These are phyloP conservation scores for Melanotaenia pygmaea DNA, from an alignment of 2,797 vertebrate species.

Conservation along the genomic window DNA sequence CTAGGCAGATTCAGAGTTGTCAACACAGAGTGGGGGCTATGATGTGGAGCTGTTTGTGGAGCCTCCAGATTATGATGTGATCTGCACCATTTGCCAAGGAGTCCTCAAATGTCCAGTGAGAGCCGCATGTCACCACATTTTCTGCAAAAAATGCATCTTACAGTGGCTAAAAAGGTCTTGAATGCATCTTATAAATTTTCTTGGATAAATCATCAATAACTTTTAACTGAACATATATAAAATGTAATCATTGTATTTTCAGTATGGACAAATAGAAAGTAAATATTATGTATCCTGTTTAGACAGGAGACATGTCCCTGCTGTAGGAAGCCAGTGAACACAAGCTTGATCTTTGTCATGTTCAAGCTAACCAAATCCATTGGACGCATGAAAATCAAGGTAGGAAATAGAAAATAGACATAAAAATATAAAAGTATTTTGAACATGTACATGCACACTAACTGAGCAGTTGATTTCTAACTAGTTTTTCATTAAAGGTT, in stretches of 20 bases:
- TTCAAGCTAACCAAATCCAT: constrained; percentile 87
- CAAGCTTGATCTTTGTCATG: constrained; percentile 83
- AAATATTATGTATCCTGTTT: constrained; percentile 18
- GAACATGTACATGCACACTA: neutral
- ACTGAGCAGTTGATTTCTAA: neutral
- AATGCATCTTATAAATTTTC: neutral
- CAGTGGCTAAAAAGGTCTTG: constrained; percentile 88
- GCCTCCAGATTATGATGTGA: constrained; percentile 85
- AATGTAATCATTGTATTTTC: neutral
- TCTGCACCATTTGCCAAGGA: constrained; percentile 90
- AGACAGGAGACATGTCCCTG: constrained; percentile 89
- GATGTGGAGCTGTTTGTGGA: constrained; percentile 89
- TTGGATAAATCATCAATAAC: neutral
- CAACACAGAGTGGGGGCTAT: constrained; percentile 86
- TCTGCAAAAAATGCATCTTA: constrained; percentile 91
- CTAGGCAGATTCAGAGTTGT: constrained; percentile 73
- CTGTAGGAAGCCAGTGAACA: constrained; percentile 85
- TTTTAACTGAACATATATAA: neutral
- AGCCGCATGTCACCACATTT: constrained; percentile 88
- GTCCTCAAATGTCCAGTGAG: constrained; percentile 88
- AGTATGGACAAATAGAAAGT: neutral
- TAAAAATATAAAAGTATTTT: neutral
- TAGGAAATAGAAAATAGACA: constrained; percentile 46
- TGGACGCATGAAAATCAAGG: constrained; percentile 86
- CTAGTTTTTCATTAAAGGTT: neutral